Evolutionary conservation across 2,888 invertebrate genomes (phyloP), one percentile per base, ranked within the genome.

Genomic region (Drosophila trichaetosa): DNA sequence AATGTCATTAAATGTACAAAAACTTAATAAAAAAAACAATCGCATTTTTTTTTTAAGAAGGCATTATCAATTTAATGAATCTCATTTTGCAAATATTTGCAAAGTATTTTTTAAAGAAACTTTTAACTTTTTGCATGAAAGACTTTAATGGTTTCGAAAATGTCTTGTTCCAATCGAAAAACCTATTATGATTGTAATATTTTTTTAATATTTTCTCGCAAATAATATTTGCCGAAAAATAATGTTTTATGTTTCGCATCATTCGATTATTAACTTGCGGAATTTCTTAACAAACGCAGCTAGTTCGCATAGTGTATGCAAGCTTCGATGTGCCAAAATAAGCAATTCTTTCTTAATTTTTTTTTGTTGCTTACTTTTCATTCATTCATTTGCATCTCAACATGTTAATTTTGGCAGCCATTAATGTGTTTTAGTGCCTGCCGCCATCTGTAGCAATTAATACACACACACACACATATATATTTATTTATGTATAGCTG

Each of bases 391-490:
- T 36, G 48, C 21, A 1, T 49, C 38, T 21, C n/a, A 34, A n/a
- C 16, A 49, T 60, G 46, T 49, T 36, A 11, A 38, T 61, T 61
- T 56, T 49, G 62, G 10, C 65, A 48, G 69, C 34, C 66, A 76
- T 69, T 84, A 63, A 69, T 68, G 62, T 33, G 33, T 34, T 38
- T 56, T 21, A 54, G 36, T 49, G 59, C 57, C 48, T 54, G 62
- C 59, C 73, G 80, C 77, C 82, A 86, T 74, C 70, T 73, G 76
- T 59, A 69, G 51, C 53, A 52, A 33, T 72, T 21, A 67, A 54
- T 51, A 49, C 38, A 49, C 48, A n/a, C 31, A 52, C 36, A 61
- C 18, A 46, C 4, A 4, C 4, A 46, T 1, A 40, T 36, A n/a
- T 48, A 38, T 33, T 38, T 36, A n/a, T 42, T 31, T 48, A 13